A percentile compares a stretch with the other conserved stretches of the same genome.
Evolutionary conservation across 2,888 invertebrate genomes (phyloP).

Genomic region (Metallyticus violacea): DNA sequence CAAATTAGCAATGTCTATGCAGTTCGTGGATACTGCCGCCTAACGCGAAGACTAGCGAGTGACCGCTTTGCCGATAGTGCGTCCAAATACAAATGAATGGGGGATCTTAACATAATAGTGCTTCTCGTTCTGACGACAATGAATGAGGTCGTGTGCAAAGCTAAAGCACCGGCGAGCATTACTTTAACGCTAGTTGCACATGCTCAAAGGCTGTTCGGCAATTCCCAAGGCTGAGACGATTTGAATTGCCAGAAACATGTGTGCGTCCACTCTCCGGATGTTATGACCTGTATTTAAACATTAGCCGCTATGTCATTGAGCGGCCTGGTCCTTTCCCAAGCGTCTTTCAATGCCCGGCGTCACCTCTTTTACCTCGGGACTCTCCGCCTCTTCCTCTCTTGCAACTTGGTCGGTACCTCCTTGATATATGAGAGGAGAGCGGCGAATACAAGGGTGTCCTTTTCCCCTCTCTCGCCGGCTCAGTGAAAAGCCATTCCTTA

Average conservation of each 20-base stretch:
- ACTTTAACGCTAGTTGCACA: neutral
- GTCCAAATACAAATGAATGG: no score
- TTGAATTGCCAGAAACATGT: no score
- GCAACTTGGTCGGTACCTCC: conserved; percentile 3
- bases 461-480: neutral
- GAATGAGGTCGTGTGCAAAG: no score
- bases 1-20: no score
- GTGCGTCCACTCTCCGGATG: neutral
- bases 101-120: no score
- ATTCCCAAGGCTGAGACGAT: neutral
- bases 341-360: neutral
- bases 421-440: conserved; percentile 4
- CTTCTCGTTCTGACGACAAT: no score
- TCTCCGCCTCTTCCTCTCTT: neutral
- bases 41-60: no score
- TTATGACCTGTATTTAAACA: neutral
- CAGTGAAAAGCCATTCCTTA: neutral
- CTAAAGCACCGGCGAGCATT: no score
- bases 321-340: neutral
- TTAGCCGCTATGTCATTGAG: neutral
- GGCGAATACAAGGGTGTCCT: neutral
- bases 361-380: neutral
- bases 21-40: no score
- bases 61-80: no score
- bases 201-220: no score